phyloP scores from a whole-genome alignment of 2,888 invertebrate genomes.

The Caenorhabditis sp. region DNA sequence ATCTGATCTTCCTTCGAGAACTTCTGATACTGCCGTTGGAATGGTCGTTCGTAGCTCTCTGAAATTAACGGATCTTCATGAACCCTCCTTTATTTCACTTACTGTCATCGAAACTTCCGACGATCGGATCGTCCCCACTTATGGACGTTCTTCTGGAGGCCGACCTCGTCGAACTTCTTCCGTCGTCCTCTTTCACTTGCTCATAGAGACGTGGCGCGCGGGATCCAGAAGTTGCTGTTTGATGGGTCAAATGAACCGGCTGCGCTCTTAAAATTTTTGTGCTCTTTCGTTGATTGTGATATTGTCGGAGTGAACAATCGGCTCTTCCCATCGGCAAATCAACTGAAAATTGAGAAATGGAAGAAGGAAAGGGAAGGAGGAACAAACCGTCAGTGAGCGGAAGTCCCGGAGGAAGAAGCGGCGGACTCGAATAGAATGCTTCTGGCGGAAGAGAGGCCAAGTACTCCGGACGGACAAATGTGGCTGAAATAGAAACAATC shows the following conservation, averaged over 20 bases:
- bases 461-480: neutral
- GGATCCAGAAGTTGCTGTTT: no score
- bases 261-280: no score
- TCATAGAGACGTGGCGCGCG: slow-evolving; percentile 14
- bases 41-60: slow-evolving; percentile 2
- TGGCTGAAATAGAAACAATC: slow-evolving; percentile 7
- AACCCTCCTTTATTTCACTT: neutral
- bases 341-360: neutral
- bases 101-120: slow-evolving; percentile 20
- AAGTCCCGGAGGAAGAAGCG: neutral
- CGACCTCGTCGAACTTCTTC: slow-evolving; percentile 8
- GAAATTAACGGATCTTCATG: no score
- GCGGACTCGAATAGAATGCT: slow-evolving; percentile 6
- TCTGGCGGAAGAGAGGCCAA: neutral
- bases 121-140: slow-evolving; percentile 24
- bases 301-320: neutral
- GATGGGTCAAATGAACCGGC: no score
- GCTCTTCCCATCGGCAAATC: neutral
- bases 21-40: neutral
- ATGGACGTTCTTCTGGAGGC: slow-evolving; percentile 31
- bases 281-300: neutral
- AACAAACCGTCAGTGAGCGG: slow-evolving; percentile 13
- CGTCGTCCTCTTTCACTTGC: slow-evolving; percentile 25
- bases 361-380: no score
- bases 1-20: neutral